Percentiles rank a stretch among this genome's conserved stretches.
Evolutionary conservation across 2,113 vertebrate genomes (phyloP).

Genomic region (Hypomesus transpacificus): DNA sequence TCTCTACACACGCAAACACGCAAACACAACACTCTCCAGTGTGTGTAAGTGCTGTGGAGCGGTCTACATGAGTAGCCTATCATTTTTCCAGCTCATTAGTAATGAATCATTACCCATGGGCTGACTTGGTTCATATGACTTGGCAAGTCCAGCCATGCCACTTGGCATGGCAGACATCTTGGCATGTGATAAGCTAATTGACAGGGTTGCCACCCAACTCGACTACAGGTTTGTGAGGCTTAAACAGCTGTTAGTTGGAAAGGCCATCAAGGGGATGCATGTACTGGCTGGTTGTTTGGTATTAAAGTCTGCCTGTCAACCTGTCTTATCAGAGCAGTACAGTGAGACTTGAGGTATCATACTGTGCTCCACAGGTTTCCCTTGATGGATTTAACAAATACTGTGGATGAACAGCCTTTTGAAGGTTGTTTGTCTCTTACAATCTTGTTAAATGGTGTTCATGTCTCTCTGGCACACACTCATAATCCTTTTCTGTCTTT

Average conservation of each 20-base stretch:
- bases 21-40: background rate
- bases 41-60: too few relatives aligned
- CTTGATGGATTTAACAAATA: conserved; percentile 28
- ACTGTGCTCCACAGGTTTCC: background rate
- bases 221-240: background rate
- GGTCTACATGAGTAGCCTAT: too few relatives aligned
- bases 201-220: background rate
- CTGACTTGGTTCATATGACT: conserved; percentile 2
- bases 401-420: background rate
- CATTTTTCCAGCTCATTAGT: conserved; percentile 15
- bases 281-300: conserved; percentile 25
- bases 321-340: background rate
- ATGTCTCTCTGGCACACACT: too few relatives aligned
- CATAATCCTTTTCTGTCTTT: background rate
- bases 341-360: conserved; percentile 10
- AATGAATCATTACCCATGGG: conserved; percentile 8
- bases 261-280: background rate
- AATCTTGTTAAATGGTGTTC: conserved; percentile 11
- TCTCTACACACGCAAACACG: background rate
- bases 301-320: background rate
- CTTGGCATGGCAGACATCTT: conserved; percentile 1
- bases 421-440: background rate
- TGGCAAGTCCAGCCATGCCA: conserved; percentile 19
- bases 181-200: conserved; percentile 32
- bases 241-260: background rate